phyloP scores from a whole-genome alignment of 2,113 vertebrate species.

The Phyllostomus discolor region DNA sequence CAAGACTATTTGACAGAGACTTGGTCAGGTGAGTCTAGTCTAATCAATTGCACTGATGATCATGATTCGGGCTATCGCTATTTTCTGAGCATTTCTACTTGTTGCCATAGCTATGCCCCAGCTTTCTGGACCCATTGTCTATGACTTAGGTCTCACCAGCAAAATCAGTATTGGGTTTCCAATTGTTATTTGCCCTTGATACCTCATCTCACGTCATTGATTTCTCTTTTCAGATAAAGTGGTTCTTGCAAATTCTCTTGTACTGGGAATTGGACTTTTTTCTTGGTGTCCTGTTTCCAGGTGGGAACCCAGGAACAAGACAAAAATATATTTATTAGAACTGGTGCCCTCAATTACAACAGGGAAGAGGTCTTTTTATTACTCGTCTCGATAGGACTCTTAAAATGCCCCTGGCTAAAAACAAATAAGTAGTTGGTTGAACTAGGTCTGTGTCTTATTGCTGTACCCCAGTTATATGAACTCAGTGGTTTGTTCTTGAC shows the following conservation, averaged over 20 bases:
- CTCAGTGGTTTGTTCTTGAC: background rate
- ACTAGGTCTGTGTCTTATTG: background rate
- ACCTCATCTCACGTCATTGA: background rate
- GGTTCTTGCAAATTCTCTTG: background rate
- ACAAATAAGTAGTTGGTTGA: background rate
- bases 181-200: background rate
- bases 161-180: background rate
- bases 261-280: background rate
- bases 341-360: background rate
- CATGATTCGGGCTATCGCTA: background rate
- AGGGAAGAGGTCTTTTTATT: background rate
- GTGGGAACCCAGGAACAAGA: background rate
- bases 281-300: background rate
- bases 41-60: background rate
- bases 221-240: background rate
- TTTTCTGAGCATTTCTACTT: background rate
- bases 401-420: background rate
- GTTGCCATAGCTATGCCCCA: background rate
- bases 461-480: background rate
- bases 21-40: background rate
- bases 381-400: background rate
- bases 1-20: background rate
- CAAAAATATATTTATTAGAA: background rate
- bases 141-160: background rate
- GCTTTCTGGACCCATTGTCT: background rate